A percentile compares a stretch with the other conserved stretches of the same genome.
phyloP scores from a whole-genome alignment of 2,888 invertebrate species.

The Dioctria linearis region DNA sequence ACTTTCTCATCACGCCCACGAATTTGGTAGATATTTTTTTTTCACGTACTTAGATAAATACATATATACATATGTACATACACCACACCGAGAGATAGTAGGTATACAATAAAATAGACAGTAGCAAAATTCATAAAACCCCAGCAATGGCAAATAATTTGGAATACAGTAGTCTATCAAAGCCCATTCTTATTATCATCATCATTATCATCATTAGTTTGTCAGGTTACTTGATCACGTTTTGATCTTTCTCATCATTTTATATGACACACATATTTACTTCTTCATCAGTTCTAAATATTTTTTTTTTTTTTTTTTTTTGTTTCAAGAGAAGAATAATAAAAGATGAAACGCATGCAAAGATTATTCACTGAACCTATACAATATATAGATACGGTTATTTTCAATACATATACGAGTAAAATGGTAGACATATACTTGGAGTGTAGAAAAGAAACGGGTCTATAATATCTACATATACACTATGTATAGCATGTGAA shows the following conservation, averaged over 20 bases:
- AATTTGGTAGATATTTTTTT: no score
- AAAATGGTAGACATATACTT: background rate
- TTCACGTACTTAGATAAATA: no score
- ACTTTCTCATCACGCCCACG: no score
- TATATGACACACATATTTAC: conserved; percentile 12
- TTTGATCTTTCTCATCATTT: conserved; percentile 19
- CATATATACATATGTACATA: no score
- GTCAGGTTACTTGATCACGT: conserved; percentile 6
- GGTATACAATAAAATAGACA: background rate
- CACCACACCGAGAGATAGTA: no score
- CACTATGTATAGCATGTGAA: background rate
- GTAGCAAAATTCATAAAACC: background rate
- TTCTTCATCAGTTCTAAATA: background rate
- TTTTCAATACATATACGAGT: conserved; percentile 6
- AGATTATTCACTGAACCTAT: background rate
- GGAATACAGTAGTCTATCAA: conserved; percentile 8
- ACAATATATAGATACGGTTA: background rate
- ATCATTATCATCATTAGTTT: conserved; percentile 17
- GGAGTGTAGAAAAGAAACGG: background rate
- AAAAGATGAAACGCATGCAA: background rate
- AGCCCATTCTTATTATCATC: background rate
- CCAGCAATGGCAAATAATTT: background rate
- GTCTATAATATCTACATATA: background rate
- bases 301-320: background rate
- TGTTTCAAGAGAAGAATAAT: background rate